Evolutionary conservation across 1,140 invertebrate genomes (phyloP), one percentile per base, ranked within the genome.

Genomic region (Cataglyphis hispanica): DNA sequence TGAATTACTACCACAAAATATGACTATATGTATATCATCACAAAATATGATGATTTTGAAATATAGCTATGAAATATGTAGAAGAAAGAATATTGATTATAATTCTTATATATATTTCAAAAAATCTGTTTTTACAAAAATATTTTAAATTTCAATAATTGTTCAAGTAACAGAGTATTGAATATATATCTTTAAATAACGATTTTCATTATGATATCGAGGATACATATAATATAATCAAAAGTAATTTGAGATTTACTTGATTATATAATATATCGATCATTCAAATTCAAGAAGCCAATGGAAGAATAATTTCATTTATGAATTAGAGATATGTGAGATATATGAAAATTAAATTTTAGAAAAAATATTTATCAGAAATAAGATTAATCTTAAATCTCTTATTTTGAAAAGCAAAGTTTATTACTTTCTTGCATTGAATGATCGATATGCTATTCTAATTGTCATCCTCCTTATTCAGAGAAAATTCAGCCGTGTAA

Each of bases 261-360:
- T 60, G 7, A 75, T 75, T 27, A 31, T 53, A 53, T 31, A 37
- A 22, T 34, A 46, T 5, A 74, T 37, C 31, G n/a, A 1, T 25
- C 34, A 22, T 4, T 1, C 1, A 34, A 75, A 75, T 75, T 75
- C 19, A 61, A 75, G 3, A 34, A 60, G 11, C n/a, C 10, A 7
- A 56, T 2, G n/a, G 27, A 56, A 56, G 2, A 56, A 53, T n/a
- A 76, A 43, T 63, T 76, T 25, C 63, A 63, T 4, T 74, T 60
- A 60, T 10, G 34, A 72, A 22, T 25, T 58, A 74, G 31, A 58
- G 8, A n/a, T n/a, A n/a, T n/a, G n/a, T n/a, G n/a, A 19, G 11
- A 22, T 19, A 19, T 25, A 25, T n/a, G 16, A 31, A 74, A 5
- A 56, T 74, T 74, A 58, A 74, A 58, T 74, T 37, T 37, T 25